Conservation (phyloP, 2,113 vertebrate genomes). For the Carassius auratus region DNA sequence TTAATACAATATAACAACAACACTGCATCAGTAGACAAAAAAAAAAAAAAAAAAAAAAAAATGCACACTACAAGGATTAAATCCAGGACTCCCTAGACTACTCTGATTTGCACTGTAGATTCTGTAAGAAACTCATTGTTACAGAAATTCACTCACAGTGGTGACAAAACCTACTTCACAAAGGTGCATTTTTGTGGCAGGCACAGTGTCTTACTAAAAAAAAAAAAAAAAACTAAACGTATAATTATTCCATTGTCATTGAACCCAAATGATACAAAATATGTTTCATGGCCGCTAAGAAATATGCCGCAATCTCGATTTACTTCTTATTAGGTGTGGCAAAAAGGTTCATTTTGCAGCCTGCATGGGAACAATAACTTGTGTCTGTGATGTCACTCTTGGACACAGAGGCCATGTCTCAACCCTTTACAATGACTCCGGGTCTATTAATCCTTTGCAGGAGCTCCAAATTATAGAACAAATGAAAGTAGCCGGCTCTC, state of each 20-base stretch:
- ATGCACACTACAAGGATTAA: background rate
- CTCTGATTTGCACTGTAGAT: background rate
- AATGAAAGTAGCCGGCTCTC: constrained; percentile 36
- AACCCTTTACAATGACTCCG: background rate
- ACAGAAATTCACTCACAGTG: background rate
- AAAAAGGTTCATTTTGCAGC: background rate
- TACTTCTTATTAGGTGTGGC: constrained; percentile 3
- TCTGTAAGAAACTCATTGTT: background rate
- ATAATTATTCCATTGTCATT: background rate
- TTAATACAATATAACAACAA: background rate
- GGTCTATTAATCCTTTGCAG: constrained; percentile 38
- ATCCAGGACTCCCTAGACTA: background rate
- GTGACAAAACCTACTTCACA: background rate
- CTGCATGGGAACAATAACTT: constrained; percentile 13
- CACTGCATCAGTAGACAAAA: background rate
- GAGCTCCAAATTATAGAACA: constrained; percentile 29
- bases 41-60: background rate
- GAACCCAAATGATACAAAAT: background rate
- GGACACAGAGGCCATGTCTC: constrained; percentile 11
- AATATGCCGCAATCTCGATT: background rate
- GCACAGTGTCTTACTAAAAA: background rate
- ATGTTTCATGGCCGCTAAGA: background rate
- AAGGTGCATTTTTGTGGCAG: background rate
- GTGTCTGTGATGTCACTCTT: constrained; percentile 32
- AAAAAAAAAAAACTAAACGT: background rate